phyloP scores from a whole-genome alignment of 2,797 vertebrate genomes.

The Allenopithecus nigroviridis region DNA sequence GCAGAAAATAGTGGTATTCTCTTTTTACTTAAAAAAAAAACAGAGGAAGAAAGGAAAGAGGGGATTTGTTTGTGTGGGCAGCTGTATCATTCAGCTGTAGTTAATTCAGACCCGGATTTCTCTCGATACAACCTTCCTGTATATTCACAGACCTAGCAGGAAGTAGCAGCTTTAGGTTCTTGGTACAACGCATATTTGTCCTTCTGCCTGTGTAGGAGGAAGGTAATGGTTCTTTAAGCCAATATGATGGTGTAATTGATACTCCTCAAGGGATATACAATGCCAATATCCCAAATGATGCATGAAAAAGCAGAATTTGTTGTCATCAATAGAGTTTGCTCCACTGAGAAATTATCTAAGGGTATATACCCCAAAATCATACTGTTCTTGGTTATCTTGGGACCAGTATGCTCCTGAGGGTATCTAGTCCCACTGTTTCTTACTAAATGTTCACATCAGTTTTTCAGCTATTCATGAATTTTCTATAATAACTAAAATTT shows the following conservation, averaged over 20 bases:
- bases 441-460: background rate
- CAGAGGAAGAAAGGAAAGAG: too few species aligned
- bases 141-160: background rate
- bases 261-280: background rate
- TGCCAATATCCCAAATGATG: background rate
- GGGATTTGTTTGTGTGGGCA: background rate
- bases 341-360: slow-evolving; percentile 12
- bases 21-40: slow-evolving; percentile 27
- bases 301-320: background rate
- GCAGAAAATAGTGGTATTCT: slow-evolving; percentile 35
- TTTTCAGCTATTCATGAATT: slow-evolving; percentile 30
- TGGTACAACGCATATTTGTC: background rate
- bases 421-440: background rate
- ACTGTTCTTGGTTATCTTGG: background rate
- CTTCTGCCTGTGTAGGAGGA: background rate
- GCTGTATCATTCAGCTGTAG: background rate
- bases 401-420: background rate
- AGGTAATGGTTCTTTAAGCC: slow-evolving; percentile 38
- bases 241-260: background rate
- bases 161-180: background rate
- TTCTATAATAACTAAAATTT: slow-evolving; percentile 34
- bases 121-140: background rate
- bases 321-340: slow-evolving; percentile 24
- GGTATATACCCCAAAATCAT: background rate
- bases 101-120: slow-evolving; percentile 15